A percentile compares a stretch with the other conserved stretches of the same genome.
Evolutionary conservation across 2,797 vertebrate species (phyloP).

Genomic region (Cetoscarus ocellatus): DNA sequence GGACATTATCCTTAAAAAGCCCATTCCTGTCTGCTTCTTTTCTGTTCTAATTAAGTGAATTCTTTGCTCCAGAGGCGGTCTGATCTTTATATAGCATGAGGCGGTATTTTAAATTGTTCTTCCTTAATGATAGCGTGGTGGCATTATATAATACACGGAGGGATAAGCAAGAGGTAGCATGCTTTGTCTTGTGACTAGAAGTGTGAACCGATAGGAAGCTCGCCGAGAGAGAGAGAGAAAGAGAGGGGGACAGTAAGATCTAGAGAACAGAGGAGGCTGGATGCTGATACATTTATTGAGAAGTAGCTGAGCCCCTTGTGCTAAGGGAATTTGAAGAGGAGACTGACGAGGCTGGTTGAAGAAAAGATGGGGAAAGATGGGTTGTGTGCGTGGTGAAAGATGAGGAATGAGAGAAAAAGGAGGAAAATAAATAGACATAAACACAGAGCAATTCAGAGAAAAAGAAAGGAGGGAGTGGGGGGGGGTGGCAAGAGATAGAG

Average conservation of each 20-base stretch:
- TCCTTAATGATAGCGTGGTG: constrained; percentile 62
- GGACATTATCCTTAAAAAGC: background rate
- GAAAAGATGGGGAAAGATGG: background rate
- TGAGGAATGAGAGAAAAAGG: constrained; percentile 11
- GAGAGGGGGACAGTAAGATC: background rate
- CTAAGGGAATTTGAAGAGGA: constrained; percentile 53
- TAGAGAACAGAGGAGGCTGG: constrained; percentile 40
- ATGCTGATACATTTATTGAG: constrained; percentile 67
- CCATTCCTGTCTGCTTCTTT: background rate
- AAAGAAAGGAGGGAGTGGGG: background rate
- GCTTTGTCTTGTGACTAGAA: constrained; percentile 64
- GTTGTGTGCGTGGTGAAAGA: background rate
- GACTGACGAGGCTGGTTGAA: constrained; percentile 13
- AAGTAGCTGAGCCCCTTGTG: constrained; percentile 52
- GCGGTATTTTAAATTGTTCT: constrained; percentile 54
- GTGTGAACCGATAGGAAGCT: constrained; percentile 47
- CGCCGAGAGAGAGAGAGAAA: constrained; percentile 40
- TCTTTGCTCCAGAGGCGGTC: constrained; percentile 40
- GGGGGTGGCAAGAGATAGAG: constrained; percentile 30
- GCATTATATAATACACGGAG: constrained; percentile 73
- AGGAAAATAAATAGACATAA: constrained; percentile 52
- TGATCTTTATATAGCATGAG: constrained; percentile 59
- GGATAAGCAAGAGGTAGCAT: constrained; percentile 57
- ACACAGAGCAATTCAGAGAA: constrained; percentile 25
- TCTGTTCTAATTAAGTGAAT: constrained; percentile 23